phyloP scores from a whole-genome alignment of 1,140 invertebrate genomes.

The Drosophila carrolli region DNA sequence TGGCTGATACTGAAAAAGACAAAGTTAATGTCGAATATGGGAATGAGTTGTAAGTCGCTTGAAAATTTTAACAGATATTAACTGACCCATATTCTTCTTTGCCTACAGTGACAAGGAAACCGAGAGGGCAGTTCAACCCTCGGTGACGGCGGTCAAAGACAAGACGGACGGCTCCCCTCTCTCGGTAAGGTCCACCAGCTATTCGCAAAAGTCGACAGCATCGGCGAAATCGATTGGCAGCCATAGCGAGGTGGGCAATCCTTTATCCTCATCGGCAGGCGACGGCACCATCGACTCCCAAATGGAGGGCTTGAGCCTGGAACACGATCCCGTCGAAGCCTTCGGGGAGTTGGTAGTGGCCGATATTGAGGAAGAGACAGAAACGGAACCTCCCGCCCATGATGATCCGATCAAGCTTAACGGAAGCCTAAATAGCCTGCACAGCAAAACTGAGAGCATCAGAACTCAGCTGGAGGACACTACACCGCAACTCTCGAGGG shows the following conservation, averaged over 20 bases:
- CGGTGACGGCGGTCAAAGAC: not conserved
- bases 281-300: not conserved
- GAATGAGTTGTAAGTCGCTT: conserved; percentile 51
- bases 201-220: conserved; percentile 79
- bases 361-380: conserved; percentile 37
- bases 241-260: conserved; percentile 1
- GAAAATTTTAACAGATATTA: not conserved
- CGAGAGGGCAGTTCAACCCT: not conserved
- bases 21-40: not conserved
- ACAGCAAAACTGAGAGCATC: conserved; percentile 79
- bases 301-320: conserved; percentile 11
- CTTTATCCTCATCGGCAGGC: not conserved
- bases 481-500: conserved; percentile 68
- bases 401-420: conserved; percentile 50
- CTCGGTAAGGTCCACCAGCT: conserved; percentile 68
- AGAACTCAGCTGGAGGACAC: conserved; percentile 73
- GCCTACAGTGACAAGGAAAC: not conserved
- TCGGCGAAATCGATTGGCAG: conserved; percentile 63
- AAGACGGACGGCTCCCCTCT: conserved; percentile 51
- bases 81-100: not conserved
- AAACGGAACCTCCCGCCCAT: conserved; percentile 6
- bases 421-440: conserved; percentile 66
- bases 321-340: conserved; percentile 25
- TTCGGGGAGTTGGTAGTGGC: conserved; percentile 57
- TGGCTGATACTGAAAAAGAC: conserved; percentile 25